A percentile compares a stretch with the other conserved stretches of the same genome.
Evolutionary conservation across 2,797 vertebrate genomes (phyloP).

Genomic region (Prunella strophiata): DNA sequence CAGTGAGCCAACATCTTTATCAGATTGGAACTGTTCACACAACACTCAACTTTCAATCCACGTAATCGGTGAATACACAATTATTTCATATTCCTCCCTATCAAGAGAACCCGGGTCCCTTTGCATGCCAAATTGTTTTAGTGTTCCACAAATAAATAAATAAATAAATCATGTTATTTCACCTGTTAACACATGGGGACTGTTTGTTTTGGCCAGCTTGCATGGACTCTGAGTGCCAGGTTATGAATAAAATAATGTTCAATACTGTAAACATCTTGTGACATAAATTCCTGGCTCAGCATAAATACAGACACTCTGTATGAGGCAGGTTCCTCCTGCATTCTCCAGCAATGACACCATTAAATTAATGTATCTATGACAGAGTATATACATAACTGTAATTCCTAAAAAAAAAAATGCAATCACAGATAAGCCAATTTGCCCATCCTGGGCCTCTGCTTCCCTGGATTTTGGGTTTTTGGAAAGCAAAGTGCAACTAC

Average conservation of each 20-base stretch:
- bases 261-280: constrained; percentile 37
- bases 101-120: not conserved
- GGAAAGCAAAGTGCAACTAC: constrained; percentile 39
- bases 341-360: constrained; percentile 20
- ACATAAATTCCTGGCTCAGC: constrained; percentile 56
- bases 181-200: constrained; percentile 52
- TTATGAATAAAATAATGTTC: constrained; percentile 42
- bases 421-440: not conserved
- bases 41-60: not conserved
- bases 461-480: not conserved
- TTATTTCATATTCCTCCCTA: constrained; percentile 5
- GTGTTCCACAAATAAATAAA: constrained; percentile 20
- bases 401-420: not conserved
- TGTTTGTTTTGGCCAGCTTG: constrained; percentile 41
- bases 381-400: not conserved
- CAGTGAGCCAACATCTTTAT: constrained; percentile 28
- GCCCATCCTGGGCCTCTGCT: not conserved
- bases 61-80: not conserved
- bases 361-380: not conserved
- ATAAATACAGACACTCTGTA: constrained; percentile 23
- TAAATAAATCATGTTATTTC: constrained; percentile 40
- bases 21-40: constrained; percentile 35
- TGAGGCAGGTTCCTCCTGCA: constrained; percentile 18
- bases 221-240: not conserved
- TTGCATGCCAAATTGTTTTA: not conserved